A percentile compares a stretch with the other conserved stretches of the same genome.
Evolutionary conservation across 2,888 invertebrate species (phyloP).

Genomic region (Drosophila setosimentum): DNA sequence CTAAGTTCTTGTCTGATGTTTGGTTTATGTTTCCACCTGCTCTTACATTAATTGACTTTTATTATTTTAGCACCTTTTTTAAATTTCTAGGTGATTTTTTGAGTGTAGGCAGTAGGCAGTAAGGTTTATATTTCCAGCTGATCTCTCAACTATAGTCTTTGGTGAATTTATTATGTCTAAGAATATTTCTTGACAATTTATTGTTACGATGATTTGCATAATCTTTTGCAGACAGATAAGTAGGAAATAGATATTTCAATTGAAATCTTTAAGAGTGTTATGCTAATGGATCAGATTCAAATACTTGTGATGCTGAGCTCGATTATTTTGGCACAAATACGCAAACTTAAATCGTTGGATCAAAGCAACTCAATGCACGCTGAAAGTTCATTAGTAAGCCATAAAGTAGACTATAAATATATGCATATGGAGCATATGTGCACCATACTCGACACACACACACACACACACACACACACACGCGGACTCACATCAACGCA

Average conservation of each 20-base stretch:
- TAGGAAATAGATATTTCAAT: slow-evolving; percentile 20
- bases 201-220: background rate
- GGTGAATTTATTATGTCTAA: background rate
- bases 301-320: slow-evolving; percentile 12
- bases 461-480: slow-evolving; percentile 32
- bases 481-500: slow-evolving; percentile 16
- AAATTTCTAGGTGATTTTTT: background rate
- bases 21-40: background rate
- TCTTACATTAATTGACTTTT: background rate
- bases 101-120: background rate
- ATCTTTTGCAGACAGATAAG: background rate
- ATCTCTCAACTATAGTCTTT: background rate
- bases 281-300: slow-evolving; percentile 24
- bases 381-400: slow-evolving; percentile 81
- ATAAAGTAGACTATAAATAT: slow-evolving; percentile 78
- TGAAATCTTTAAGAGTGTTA: slow-evolving; percentile 10
- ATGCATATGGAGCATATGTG: slow-evolving; percentile 54
- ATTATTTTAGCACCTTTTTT: background rate
- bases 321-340: slow-evolving; percentile 30
- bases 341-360: slow-evolving; percentile 44
- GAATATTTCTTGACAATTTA: background rate
- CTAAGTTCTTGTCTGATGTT: background rate
- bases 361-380: slow-evolving; percentile 58
- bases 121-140: background rate
- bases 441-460: slow-evolving; percentile 29